A percentile compares a stretch with the other conserved stretches of the same genome.
These are phyloP conservation scores for Lophochroa leadbeateri DNA, from an alignment of 2,113 vertebrate genomes.

Conservation along the genomic window DNA sequence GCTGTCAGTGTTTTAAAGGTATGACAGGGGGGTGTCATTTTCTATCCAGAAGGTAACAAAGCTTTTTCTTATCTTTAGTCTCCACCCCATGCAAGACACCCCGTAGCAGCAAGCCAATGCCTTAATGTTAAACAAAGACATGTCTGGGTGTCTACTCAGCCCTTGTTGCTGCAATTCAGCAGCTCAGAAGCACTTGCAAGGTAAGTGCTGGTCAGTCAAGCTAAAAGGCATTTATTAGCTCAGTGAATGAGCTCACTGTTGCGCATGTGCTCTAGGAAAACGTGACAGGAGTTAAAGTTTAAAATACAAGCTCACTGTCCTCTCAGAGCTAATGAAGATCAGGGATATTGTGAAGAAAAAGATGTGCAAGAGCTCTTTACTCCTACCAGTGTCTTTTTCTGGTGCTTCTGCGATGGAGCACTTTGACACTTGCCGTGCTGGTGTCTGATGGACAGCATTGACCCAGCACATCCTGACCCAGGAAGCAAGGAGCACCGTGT, in stretches of 20 bases:
- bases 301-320: background rate
- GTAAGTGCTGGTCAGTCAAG: background rate
- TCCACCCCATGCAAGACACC: background rate
- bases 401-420: background rate
- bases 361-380: background rate
- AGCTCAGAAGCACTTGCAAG: background rate
- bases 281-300: background rate
- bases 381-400: background rate
- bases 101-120: background rate
- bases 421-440: too few species aligned
- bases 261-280: background rate
- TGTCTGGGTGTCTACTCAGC: background rate
- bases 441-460: background rate
- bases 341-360: background rate
- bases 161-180: background rate
- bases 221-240: background rate
- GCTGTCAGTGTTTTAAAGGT: background rate
- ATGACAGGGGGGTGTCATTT: background rate
- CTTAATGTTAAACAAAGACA: background rate
- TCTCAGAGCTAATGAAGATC: background rate
- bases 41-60: background rate
- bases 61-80: background rate
- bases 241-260: background rate
- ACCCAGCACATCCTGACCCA: background rate
- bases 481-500: background rate